A percentile compares a stretch with the other conserved stretches of the same genome.
These are phyloP conservation scores for Hyposmocoma kahamanoa DNA, from an alignment of 1,140 invertebrate genomes.

Conservation along the genomic window DNA sequence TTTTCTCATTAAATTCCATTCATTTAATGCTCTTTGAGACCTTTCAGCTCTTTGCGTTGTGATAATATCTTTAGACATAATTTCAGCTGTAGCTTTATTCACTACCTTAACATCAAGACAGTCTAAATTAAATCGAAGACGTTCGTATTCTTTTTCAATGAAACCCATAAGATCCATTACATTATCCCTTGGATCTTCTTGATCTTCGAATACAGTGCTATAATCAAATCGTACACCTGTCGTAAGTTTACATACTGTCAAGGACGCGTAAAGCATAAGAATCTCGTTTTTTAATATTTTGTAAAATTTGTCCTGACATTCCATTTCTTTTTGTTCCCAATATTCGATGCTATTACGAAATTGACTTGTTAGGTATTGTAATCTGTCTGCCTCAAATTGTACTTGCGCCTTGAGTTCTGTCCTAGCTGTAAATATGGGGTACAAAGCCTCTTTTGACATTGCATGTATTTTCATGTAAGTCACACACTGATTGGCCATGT, in stretches of 20 bases:
- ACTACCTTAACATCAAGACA: constrained; percentile 21
- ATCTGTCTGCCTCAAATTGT: constrained; percentile 10
- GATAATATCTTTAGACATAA: constrained; percentile 21
- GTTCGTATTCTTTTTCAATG: constrained; percentile 20
- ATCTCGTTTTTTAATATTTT: constrained; percentile 18
- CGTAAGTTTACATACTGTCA: constrained; percentile 24
- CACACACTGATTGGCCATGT: constrained; percentile 24
- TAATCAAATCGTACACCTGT: constrained; percentile 24
- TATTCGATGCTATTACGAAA: constrained; percentile 14
- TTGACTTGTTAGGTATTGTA: constrained; percentile 10
- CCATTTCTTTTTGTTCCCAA: constrained; percentile 16
- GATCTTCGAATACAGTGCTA: constrained; percentile 11
- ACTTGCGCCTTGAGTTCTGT: constrained; percentile 14
- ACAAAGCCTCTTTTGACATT: no score
- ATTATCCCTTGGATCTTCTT: constrained; percentile 23
- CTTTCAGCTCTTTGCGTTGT: constrained; percentile 21
- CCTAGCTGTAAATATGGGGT: no score
- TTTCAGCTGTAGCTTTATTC: constrained; percentile 18
- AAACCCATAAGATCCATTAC: constrained; percentile 12
- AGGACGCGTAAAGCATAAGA: constrained; percentile 20
- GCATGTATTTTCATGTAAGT: constrained; percentile 26
- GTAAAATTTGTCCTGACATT: constrained; percentile 17
- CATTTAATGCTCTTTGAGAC: constrained; percentile 24
- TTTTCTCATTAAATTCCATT: constrained; percentile 25
- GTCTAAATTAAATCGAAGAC: constrained; percentile 17